Conservation (phyloP, 2,888 invertebrate genomes). For the Elmis aenea region DNA sequence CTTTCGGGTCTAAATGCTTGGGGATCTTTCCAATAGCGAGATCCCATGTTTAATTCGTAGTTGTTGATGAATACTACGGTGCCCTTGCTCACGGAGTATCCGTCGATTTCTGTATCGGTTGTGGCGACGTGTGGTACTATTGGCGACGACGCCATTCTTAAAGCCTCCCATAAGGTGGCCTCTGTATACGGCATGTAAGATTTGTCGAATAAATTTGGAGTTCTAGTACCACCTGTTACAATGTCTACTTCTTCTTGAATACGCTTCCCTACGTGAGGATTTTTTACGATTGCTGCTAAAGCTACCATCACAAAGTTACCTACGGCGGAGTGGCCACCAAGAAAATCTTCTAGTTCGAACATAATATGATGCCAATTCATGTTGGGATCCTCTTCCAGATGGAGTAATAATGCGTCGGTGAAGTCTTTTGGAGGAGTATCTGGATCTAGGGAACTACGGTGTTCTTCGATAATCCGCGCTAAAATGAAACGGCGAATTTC, state of each 20-base stretch:
- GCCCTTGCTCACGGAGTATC: constrained; percentile 67
- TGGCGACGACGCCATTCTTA: constrained; percentile 77
- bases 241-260: constrained; percentile 67
- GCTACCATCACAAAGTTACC: constrained; percentile 78
- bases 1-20: constrained; percentile 69
- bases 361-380: constrained; percentile 75
- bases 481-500: constrained; percentile 70
- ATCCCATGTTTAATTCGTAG: constrained; percentile 70
- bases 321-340: constrained; percentile 84
- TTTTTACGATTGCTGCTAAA: constrained; percentile 62
- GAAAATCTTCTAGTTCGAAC: constrained; percentile 79
- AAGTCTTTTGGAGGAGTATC: constrained; percentile 68
- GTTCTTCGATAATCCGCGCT: constrained; percentile 61
- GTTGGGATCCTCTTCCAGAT: constrained; percentile 59
- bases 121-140: constrained; percentile 88
- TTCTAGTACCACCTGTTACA: constrained; percentile 51
- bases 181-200: constrained; percentile 71
- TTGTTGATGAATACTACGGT: constrained; percentile 82
- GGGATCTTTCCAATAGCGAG: constrained; percentile 69
- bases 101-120: constrained; percentile 66
- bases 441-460: constrained; percentile 52
- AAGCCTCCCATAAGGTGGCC: constrained; percentile 73
- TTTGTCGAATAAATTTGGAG: constrained; percentile 64
- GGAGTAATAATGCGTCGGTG: constrained; percentile 70
- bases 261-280: constrained; percentile 59